Base-by-base conservation (phyloP, 2,797 vertebrate genomes). In the Enteromius radiatus region DNA sequence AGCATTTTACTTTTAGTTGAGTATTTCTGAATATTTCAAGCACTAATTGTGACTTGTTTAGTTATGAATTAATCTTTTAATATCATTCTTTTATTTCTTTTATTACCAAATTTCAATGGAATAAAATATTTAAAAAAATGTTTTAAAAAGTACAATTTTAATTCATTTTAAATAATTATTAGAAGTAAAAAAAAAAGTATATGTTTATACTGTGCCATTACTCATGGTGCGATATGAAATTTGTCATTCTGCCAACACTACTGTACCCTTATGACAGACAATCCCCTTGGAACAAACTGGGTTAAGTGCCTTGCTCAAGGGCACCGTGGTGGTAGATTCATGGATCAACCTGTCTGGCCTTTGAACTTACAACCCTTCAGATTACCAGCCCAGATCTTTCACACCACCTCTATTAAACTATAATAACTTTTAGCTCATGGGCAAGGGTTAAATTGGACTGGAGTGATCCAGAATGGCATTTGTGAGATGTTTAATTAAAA, bases 301-400 rank as follows among this genome's bases (percentile, higher is more conserved):
- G 64, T 61, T 80, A 81, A 81, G 21, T 26, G 54, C 26, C 19
- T 31, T 63, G 21, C 76, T 78, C 45, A 65, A 78, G 76, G 76
- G 63, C 68, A 63, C 7, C 3, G 4, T 65, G 10, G 31, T 65
- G 69, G 14, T 52, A 54, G n/a, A 52, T 74, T 75, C 26, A 52
- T 65, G 75, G 9, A 78, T 78, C 61, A 49, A 28, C 41, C 41
- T 61, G 43, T 31, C 43, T 74, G 28, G 5, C 21, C 31, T 81
- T 81, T 74, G 28, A 81, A 74, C 28, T 69, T 12, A 17, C 33
- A 54, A 52, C 70, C 61, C 45, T 67, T 65, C 47, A 74, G 41
- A 63, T 81, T 75, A 67, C n/a, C 45, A 38, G 56, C 8, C 1
- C 6, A 49, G 9, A 52, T 61, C 52, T 36, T 38, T 49, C 21